Base-by-base conservation (phyloP, 2,113 vertebrate genomes). In the Tyrannus savana region DNA sequence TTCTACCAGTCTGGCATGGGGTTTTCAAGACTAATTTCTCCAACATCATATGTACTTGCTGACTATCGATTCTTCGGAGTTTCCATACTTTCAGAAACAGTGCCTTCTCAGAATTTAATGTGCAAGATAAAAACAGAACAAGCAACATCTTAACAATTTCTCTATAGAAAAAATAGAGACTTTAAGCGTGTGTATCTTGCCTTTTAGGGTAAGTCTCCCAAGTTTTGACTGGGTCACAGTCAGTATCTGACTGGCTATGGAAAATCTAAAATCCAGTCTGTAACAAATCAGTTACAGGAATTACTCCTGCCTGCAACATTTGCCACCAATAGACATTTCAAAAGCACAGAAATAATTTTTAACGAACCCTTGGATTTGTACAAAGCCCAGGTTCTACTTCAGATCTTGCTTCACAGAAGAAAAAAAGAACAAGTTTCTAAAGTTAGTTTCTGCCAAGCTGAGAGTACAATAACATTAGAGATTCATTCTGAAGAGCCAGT, bases 211-310 rank as follows among this genome's bases (percentile, higher is more conserved):
- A 84, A 77, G 19, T 50, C 41, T 58, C 28, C 7, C 28, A 81
- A 14, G 28, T 90, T 56, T 78, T 77, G 39, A 56, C 22, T 21
- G n/a, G 15, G 42, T 73, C 69, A 69, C 62, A 71, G 19, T 42
- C 44, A 71, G 30, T 19, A 80, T 76, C 28, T 68, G 44, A 84
- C n/a, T 62, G 23, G 19, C 13, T 81, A 44, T 2, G 23, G 35
- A 80, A 92, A 96, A 96, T 14, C 37, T 62, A 66, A 92, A 89
- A 83, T 87, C 46, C 63, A 76, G 50, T 33, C 46, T 63, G 67
- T 62, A 88, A 73, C 30, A 89, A 84, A 69, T 31, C 0, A 80
- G n/a, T 74, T 68, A 25, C 4, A 78, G 55, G 50, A 67, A 56
- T 84, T 74, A 52, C n/a, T 83, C 68, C 56, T 86, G 37, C 19